Conservation (phyloP, 2,888 invertebrate genomes). For the Leptopilina syphax region DNA sequence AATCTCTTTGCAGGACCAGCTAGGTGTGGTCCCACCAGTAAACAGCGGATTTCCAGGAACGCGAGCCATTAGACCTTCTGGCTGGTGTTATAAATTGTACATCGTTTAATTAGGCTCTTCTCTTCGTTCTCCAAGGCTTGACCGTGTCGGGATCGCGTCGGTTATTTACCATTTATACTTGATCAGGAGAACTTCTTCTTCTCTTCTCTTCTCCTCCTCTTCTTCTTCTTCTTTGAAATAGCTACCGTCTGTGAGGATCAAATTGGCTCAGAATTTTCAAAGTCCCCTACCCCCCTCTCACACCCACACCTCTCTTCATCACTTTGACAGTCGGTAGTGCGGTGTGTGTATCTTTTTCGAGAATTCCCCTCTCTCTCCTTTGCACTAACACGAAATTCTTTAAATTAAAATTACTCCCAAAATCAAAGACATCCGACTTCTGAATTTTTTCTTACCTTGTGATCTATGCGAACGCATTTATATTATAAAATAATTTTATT, state of each 20-base stretch:
- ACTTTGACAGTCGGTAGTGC: slow-evolving; percentile 20
- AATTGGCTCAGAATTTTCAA: slow-evolving; percentile 67
- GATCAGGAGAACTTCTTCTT: slow-evolving; percentile 41
- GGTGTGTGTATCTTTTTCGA: slow-evolving; percentile 1
- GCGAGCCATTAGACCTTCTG: slow-evolving; percentile 76
- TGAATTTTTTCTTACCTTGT: background rate
- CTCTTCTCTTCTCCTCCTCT: too few relatives aligned
- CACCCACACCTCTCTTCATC: too few relatives aligned
- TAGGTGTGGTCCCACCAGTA: slow-evolving; percentile 76
- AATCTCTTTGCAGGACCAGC: slow-evolving; percentile 70
- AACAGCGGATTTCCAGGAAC: slow-evolving; percentile 75
- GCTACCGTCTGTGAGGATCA: slow-evolving; percentile 71
- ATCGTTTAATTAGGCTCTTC: slow-evolving; percentile 76
- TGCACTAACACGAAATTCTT: slow-evolving; percentile 28
- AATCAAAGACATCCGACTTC: slow-evolving; percentile 39
- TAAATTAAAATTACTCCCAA: slow-evolving; percentile 26
- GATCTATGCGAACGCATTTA: slow-evolving; percentile 21
- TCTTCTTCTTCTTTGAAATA: slow-evolving; percentile 58
- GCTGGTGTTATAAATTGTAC: slow-evolving; percentile 77
- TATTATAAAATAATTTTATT: slow-evolving; percentile 10
- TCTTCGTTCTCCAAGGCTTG: slow-evolving; percentile 54
- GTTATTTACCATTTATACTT: slow-evolving; percentile 70
- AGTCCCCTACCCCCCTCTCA: slow-evolving; percentile 48
- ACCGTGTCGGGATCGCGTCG: slow-evolving; percentile 57
- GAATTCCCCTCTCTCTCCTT: background rate